Percentiles rank a stretch among this genome's conserved stretches.
phyloP scores from a whole-genome alignment of 2,888 invertebrate species.

The Actias luna region DNA sequence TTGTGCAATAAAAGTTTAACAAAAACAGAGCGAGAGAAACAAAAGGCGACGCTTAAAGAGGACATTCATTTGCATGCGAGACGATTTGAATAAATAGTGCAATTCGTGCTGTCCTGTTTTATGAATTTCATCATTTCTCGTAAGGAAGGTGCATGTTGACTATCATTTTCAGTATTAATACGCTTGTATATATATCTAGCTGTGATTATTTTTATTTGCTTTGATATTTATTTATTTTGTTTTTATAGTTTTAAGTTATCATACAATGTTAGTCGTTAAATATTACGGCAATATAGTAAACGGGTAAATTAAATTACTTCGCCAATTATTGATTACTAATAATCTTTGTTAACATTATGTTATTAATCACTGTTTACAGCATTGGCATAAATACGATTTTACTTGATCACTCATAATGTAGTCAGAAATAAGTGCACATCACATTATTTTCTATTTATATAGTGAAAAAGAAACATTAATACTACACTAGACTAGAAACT shows the following conservation, averaged over 20 bases:
- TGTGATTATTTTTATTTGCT: not conserved
- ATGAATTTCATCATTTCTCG: constrained; percentile 39
- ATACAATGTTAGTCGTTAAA: too few relatives aligned
- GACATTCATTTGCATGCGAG: constrained; percentile 55
- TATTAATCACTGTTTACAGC: too few relatives aligned
- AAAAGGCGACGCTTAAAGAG: constrained; percentile 48
- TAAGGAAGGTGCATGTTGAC: not conserved
- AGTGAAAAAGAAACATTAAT: too few relatives aligned
- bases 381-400: too few relatives aligned
- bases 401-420: too few relatives aligned
- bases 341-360: too few relatives aligned
- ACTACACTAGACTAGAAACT: too few relatives aligned
- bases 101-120: constrained; percentile 40
- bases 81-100: constrained; percentile 38
- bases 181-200: not conserved
- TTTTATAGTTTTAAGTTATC: not conserved
- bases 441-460: too few relatives aligned
- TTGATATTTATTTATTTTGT: not conserved
- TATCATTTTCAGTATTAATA: not conserved
- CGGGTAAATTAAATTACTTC: too few relatives aligned
- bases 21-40: constrained; percentile 43
- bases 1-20: constrained; percentile 46
- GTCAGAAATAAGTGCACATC: too few relatives aligned
- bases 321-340: too few relatives aligned
- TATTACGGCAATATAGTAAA: too few relatives aligned